Conservation (phyloP, 2,797 vertebrate genomes). For the Chelidonichthys spinosus region DNA sequence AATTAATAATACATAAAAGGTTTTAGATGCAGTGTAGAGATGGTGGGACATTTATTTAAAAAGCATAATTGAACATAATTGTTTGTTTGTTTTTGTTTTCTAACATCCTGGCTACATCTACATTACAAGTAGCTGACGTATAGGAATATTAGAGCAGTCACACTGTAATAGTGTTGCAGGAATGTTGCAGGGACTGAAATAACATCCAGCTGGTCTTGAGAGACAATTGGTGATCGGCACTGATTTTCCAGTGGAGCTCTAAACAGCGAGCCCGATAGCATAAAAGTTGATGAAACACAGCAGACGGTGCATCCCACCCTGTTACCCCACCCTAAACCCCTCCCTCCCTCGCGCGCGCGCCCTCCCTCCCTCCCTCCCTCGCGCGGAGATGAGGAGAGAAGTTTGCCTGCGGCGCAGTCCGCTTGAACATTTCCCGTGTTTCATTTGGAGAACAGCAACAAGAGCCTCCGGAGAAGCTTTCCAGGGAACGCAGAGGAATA, state of each 20-base stretch:
- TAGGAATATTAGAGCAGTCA: background rate
- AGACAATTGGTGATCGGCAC: constrained; percentile 34
- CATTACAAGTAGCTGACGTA: background rate
- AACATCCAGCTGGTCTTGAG: constrained; percentile 46
- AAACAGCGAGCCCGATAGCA: constrained; percentile 19
- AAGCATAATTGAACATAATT: too few species aligned
- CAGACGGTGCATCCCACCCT: constrained; percentile 57
- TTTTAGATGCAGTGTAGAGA: background rate
- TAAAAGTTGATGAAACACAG: constrained; percentile 52
- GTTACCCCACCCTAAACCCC: constrained; percentile 58
- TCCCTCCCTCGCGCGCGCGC: constrained; percentile 24
- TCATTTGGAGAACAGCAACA: constrained; percentile 60
- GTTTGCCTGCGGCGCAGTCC: constrained; percentile 73
- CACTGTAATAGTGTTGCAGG: constrained; percentile 15
- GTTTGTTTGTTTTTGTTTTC: background rate
- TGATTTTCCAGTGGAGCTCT: constrained; percentile 46
- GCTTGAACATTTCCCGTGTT: constrained; percentile 60
- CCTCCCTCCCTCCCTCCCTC: constrained; percentile 38
- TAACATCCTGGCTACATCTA: background rate
- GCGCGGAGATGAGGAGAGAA: constrained; percentile 72
- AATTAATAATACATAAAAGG: background rate
- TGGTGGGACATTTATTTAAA: too few species aligned
- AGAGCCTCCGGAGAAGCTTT: constrained; percentile 62
- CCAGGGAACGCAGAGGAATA: constrained; percentile 71
- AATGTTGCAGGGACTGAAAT: constrained; percentile 56